Evolutionary conservation across 2,888 invertebrate genomes (phyloP).

Genomic region (Brachynemurus nebulosus): DNA sequence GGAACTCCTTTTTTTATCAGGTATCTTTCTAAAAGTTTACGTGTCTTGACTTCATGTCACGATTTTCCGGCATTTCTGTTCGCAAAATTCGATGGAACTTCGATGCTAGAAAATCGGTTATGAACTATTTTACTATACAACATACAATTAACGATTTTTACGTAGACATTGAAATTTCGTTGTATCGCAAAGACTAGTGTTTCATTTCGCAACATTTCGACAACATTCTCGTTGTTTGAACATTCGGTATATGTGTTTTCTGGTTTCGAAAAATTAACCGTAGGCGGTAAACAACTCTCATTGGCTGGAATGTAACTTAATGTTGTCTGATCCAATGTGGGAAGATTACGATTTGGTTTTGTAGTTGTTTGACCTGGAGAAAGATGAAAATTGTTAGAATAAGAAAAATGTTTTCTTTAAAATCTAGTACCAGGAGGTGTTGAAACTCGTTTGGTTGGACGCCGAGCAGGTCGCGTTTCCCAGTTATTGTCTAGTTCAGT

Average conservation of each 20-base stretch:
- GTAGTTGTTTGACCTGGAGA: constrained; percentile 3
- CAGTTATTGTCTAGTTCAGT: constrained; percentile 59
- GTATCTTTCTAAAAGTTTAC: too few species aligned
- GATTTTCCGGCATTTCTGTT: too few species aligned
- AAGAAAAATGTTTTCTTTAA: not conserved
- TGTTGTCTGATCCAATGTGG: constrained; percentile 35
- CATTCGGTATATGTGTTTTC: constrained; percentile 40
- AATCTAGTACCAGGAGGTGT: constrained; percentile 26
- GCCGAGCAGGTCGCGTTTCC: constrained; percentile 31
- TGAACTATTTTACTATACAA: too few species aligned
- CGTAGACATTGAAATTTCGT: constrained; percentile 56
- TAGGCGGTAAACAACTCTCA: constrained; percentile 39
- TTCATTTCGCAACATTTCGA: constrained; percentile 43
- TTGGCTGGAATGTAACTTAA: constrained; percentile 41
- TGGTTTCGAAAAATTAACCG: constrained; percentile 36
- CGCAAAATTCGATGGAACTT: too few species aligned
- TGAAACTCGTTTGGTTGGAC: constrained; percentile 25
- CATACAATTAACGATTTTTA: constrained; percentile 63
- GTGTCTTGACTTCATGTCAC: too few species aligned
- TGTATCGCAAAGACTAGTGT: constrained; percentile 60
- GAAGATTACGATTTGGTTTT: constrained; percentile 26
- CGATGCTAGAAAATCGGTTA: too few species aligned
- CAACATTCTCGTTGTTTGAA: constrained; percentile 38
- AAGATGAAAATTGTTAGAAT: not conserved
- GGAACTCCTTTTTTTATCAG: too few species aligned